Percentiles rank a stretch among this genome's conserved stretches.
Conservation (phyloP, 2,113 vertebrate species). For the Leucosticte australis region DNA sequence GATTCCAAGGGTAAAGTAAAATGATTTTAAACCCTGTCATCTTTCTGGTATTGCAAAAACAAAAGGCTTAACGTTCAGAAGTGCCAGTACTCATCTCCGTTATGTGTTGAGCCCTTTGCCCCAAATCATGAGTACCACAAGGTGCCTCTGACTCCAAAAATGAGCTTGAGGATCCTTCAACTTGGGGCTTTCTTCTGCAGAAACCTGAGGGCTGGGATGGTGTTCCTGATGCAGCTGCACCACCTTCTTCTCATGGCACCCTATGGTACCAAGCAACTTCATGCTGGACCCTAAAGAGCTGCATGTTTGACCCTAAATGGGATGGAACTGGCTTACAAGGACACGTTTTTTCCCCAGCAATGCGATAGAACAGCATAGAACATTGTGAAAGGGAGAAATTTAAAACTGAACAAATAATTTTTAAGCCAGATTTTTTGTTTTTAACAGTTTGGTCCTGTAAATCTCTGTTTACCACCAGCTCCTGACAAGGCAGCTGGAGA, state of each 20-base stretch:
- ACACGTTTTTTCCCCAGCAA: not conserved
- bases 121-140: not conserved
- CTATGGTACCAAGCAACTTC: not conserved
- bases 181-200: not conserved
- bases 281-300: not conserved
- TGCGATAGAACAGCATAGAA: not conserved
- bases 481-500: slow-evolving; percentile 7
- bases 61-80: not conserved
- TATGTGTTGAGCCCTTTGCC: not conserved
- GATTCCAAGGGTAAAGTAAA: slow-evolving; percentile 69
- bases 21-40: slow-evolving; percentile 55
- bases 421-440: not conserved
- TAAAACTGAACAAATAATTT: not conserved
- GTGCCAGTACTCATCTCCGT: not conserved
- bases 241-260: not conserved
- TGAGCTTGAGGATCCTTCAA: not conserved
- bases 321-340: not conserved
- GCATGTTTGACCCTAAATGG: not conserved
- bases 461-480: slow-evolving; percentile 8
- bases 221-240: not conserved
- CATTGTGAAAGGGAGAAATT: not conserved
- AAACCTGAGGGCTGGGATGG: not conserved
- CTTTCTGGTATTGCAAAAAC: slow-evolving; percentile 46
- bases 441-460: not conserved
- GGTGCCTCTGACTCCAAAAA: not conserved